Evolutionary conservation across 2,888 invertebrate species (phyloP).

Genomic region (Rhagonycha fulva): DNA sequence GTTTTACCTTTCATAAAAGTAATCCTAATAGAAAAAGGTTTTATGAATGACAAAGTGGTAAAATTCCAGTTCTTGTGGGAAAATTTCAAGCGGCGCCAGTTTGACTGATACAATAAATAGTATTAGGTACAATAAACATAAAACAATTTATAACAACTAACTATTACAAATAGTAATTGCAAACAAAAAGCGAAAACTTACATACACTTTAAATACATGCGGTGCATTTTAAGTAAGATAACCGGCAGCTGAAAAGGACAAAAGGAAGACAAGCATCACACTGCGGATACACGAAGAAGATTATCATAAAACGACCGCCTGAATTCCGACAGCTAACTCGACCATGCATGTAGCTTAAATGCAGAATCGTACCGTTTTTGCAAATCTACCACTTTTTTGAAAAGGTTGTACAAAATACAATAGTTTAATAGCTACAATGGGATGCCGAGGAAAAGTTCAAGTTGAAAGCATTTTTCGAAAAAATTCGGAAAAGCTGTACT

Average conservation of each 20-base stretch:
- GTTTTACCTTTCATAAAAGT: slow-evolving; percentile 11
- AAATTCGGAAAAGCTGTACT: neutral
- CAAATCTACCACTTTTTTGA: neutral
- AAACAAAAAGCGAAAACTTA: neutral
- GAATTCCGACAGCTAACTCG: slow-evolving; percentile 34
- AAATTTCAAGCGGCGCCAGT: slow-evolving; percentile 5
- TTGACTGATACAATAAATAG: neutral
- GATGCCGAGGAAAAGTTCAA: neutral
- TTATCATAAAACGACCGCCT: slow-evolving; percentile 33
- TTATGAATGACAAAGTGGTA: slow-evolving; percentile 7
- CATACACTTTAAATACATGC: slow-evolving; percentile 5
- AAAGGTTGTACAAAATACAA: neutral
- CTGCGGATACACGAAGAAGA: slow-evolving; percentile 33
- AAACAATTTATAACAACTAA: slow-evolving; percentile 1
- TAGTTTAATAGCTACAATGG: no score
- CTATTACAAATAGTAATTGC: neutral
- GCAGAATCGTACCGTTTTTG: slow-evolving; percentile 7
- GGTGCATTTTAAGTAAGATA: slow-evolving; percentile 12
- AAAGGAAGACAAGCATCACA: slow-evolving; percentile 36
- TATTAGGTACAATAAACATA: neutral
- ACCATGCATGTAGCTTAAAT: slow-evolving; percentile 27
- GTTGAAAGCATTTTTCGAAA: neutral
- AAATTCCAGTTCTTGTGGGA: slow-evolving; percentile 11
- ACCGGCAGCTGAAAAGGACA: slow-evolving; percentile 34
- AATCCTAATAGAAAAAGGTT: slow-evolving; percentile 2